Base-by-base conservation (phyloP, 2,797 vertebrate genomes). In the Masticophis lateralis region DNA sequence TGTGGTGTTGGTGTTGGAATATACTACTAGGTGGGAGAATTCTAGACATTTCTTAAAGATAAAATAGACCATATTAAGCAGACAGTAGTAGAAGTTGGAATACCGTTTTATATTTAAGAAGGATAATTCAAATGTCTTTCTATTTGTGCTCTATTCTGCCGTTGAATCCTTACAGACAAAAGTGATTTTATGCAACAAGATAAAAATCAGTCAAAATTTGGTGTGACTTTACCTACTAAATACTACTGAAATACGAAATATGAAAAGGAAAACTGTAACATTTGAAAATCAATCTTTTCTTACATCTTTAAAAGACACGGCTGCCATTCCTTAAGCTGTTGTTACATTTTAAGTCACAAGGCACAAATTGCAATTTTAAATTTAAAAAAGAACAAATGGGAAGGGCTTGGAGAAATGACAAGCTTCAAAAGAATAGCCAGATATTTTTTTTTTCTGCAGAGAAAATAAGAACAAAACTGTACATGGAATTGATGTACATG, bases 1-100 rank as follows among this genome's bases (percentile, higher is more conserved):
- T 22, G 20, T 43, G 18, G 32, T 16, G n/a, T 32, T 69, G 88
- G 90, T 28, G 56, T 60, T 96, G 96, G 95, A 90, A 89, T 27
- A 53, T 37, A 63, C 96, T 97, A 97, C 98, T 98, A 97, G 96
- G 94, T 88, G 97, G 95, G 95, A 95, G 95, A 95, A 97, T 96
- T 96, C 97, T 94, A 95, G 95, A 95, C 97, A 96, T 97, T 97
- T 96, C 97, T 96, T 37, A 87, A 83, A 98, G 98, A 99, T 99
- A 98, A 98, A 98, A 98, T 98, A 98, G 97, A 96, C 57, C 97
- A 61, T 92, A 95, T 89, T 90, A 94, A 96, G 94, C 89, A 94
- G 93, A 95, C 59, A 88, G 92, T 89, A 94, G 94, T 92, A 95
- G 88, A 94, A 63, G 93, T 92, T 90, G 90, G 87, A 95, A 69